Percentiles rank a stretch among this genome's conserved stretches.
phyloP scores from a whole-genome alignment of 1,140 invertebrate genomes.

The Sinonovacula constricta region DNA sequence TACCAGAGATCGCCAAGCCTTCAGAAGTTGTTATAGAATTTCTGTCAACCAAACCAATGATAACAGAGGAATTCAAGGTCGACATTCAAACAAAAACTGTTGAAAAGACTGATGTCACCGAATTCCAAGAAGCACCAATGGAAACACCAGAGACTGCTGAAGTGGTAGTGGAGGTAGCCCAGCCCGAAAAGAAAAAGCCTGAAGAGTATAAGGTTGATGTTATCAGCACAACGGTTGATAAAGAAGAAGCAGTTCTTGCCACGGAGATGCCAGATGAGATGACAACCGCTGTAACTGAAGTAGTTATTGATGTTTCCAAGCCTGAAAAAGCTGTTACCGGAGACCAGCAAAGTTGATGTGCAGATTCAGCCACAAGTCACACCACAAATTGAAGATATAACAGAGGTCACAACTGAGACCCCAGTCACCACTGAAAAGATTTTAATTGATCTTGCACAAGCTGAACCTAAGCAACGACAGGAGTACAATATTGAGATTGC shows the following conservation, averaged over 20 bases:
- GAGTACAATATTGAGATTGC: conserved; percentile 37
- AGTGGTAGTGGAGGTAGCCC: conserved; percentile 16
- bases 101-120: conserved; percentile 28
- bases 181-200: conserved; percentile 20
- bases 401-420: conserved; percentile 17
- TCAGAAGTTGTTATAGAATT: conserved; percentile 45
- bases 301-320: conserved; percentile 45
- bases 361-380: neutral
- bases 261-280: conserved; percentile 23
- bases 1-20: conserved; percentile 27
- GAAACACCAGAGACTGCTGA: conserved; percentile 26
- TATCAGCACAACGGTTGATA: conserved; percentile 9
- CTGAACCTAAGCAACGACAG: conserved; percentile 26
- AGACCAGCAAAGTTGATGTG: conserved; percentile 1
- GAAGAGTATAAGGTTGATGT: conserved; percentile 31
- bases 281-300: conserved; percentile 49
- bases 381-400: neutral
- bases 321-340: neutral
- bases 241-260: no score
- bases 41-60: neutral
- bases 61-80: conserved; percentile 9
- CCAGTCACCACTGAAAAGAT: conserved; percentile 37
- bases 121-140: conserved; percentile 18
- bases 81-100: conserved; percentile 15
- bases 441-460: conserved; percentile 49